Evolutionary conservation across 64 coral and sea anemone species (phyloP), one percentile per base, ranked within the genome.

Genomic region (Pocillopora verrucosa): DNA sequence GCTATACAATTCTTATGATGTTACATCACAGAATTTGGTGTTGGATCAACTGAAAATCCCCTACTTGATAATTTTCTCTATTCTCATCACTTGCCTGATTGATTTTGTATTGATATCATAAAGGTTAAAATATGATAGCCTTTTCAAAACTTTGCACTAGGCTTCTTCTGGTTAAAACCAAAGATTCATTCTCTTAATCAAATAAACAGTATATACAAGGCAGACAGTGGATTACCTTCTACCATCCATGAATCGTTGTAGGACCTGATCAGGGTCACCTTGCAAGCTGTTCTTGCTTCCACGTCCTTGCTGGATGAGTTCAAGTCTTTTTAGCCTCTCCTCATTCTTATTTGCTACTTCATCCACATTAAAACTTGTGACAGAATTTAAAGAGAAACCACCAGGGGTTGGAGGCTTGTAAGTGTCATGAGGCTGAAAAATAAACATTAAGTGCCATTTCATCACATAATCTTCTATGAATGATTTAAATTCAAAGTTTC

Each of bases 311-410:
- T 88, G 87, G 24, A 99, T 93, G 58, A 94, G 84, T n/a, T 99
- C 88, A 37, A 99, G 89, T 86, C 91, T 75, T 38, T 65, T 82
- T 36, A 99, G 91, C 60, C 97, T 88, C 20, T 95, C 97, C 65
- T 99, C 97, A 58, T 99, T 99, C 58, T 78, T 95, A 15, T 80
- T 74, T 37, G 97, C 97, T 24, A 99, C 83, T 79, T 93, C 94
- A 69, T 99, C 97, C 1, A 99, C 97, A 77, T 99, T 99, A 76
- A 99, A 99, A 82, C 97, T 99, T 87, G 97, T 95, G 13, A 99
- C 97, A 20, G 97, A 99, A 82, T 99, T 95, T 13, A 99, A 77
- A 2, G 97, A 99, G 57, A 89, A 95, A 13, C 97, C 97, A 30
- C 97, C 97, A 58, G 97, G 97, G 4, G 97, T 99, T 22, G 91